Evolutionary conservation across 2,888 invertebrate genomes (phyloP).

Genomic region (Anoncus sp.): DNA sequence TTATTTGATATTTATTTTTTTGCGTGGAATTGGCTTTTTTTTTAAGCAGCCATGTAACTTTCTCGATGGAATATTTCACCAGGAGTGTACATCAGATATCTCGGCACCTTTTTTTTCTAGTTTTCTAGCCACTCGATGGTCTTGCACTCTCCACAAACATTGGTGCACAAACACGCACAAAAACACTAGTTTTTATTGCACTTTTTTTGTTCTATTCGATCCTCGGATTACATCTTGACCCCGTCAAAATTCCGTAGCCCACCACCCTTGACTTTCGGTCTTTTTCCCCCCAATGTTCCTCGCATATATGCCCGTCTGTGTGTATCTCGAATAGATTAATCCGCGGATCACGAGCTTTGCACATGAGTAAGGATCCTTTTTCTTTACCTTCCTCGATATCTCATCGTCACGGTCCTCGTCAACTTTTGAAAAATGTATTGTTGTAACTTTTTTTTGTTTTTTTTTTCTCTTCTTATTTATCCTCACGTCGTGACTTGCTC

Average conservation of each 20-base stretch:
- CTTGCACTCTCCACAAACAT: slow-evolving; percentile 25
- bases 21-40: slow-evolving; percentile 7
- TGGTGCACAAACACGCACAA: slow-evolving; percentile 18
- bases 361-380: slow-evolving; percentile 8
- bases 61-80: not conserved
- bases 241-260: not conserved
- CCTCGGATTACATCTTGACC: slow-evolving; percentile 10
- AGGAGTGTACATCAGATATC: slow-evolving; percentile 21
- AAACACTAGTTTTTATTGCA: slow-evolving; percentile 11
- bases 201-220: slow-evolving; percentile 2
- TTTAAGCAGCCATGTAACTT: not conserved
- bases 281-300: not conserved
- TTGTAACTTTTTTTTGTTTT: not conserved
- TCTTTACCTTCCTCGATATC: slow-evolving; percentile 5
- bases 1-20: no score
- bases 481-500: slow-evolving; percentile 7
- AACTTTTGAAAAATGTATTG: not conserved
- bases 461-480: slow-evolving; percentile 4
- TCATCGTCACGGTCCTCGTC: slow-evolving; percentile 1
- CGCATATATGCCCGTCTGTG: not conserved
- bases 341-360: slow-evolving; percentile 17
- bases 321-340: slow-evolving; percentile 11
- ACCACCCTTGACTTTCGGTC: not conserved
- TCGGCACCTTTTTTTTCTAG: not conserved
- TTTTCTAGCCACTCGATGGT: slow-evolving; percentile 7